Percentiles rank a stretch among this genome's conserved stretches.
Evolutionary conservation across 2,113 vertebrate genomes (phyloP).

Genomic region (Megaleporinus macrocephalus): DNA sequence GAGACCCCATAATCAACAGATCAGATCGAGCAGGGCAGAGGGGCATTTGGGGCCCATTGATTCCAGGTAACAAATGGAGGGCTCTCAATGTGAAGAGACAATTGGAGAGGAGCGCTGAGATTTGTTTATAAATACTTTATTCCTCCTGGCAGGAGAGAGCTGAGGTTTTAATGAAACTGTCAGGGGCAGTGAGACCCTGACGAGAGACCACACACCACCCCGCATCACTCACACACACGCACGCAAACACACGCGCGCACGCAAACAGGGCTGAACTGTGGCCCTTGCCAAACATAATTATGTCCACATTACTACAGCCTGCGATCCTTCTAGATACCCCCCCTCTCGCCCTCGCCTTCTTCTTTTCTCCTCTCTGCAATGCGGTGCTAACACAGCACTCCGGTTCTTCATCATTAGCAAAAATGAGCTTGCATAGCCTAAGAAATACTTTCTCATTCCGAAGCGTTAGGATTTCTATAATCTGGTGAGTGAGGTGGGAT

Average conservation of each 20-base stretch:
- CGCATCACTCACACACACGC: constrained; percentile 66
- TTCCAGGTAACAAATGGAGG: constrained; percentile 55
- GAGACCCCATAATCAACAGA: constrained; percentile 66
- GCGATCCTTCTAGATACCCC: constrained; percentile 43
- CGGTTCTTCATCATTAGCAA: constrained; percentile 33
- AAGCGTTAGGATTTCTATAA: constrained; percentile 4
- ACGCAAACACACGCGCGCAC: constrained; percentile 57
- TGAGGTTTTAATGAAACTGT: constrained; percentile 75
- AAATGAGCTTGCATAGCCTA: constrained; percentile 37
- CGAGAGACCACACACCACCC: constrained; percentile 64
- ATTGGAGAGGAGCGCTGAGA: constrained; percentile 50
- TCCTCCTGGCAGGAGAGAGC: constrained; percentile 60
- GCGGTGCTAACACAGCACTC: constrained; percentile 54
- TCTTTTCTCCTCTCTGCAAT: constrained; percentile 59
- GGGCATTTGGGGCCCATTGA: constrained; percentile 61
- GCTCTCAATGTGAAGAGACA: constrained; percentile 54
- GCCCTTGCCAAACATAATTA: constrained; percentile 74
- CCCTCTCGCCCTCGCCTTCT: not conserved
- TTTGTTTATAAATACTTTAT: constrained; percentile 73
- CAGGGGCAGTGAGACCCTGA: constrained; percentile 66
- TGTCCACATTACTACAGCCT: constrained; percentile 65
- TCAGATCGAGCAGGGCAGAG: constrained; percentile 47
- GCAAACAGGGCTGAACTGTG: constrained; percentile 53
- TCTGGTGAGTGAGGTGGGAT: not conserved
- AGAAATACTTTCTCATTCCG: constrained; percentile 19